These are phyloP conservation scores for Parasteatoda lunata DNA, from an alignment of 2,888 invertebrate genomes.

Conservation along the genomic window DNA sequence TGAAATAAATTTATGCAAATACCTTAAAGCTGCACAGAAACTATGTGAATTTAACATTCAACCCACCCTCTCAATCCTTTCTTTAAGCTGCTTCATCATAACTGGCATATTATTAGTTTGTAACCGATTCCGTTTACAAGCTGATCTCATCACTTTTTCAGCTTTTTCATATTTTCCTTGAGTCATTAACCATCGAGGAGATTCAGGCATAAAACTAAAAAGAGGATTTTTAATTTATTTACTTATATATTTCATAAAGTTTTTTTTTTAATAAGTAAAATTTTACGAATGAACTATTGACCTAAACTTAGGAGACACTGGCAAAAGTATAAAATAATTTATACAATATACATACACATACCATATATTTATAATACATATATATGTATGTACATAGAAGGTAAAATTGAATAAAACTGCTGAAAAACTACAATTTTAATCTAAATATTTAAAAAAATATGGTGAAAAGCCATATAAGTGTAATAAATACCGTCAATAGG, in stretches of 20 bases:
- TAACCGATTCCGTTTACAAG: constrained; percentile 77
- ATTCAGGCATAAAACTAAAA: constrained; percentile 87
- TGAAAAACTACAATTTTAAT: background rate
- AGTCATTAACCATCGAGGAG: constrained; percentile 90
- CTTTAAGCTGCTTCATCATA: constrained; percentile 55
- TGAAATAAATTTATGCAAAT: background rate
- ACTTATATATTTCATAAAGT: too few species aligned
- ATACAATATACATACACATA: too few species aligned
- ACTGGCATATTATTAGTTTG: constrained; percentile 44
- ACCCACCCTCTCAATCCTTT: constrained; percentile 59
- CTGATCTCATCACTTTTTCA: constrained; percentile 78
- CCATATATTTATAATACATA: too few species aligned
- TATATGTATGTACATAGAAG: background rate
- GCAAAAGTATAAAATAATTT: too few species aligned
- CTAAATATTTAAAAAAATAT: too few species aligned
- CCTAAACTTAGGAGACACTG: too few species aligned
- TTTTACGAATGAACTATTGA: too few species aligned
- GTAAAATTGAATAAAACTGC: background rate
- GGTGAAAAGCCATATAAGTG: too few species aligned
- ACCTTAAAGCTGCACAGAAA: background rate
- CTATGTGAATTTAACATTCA: background rate
- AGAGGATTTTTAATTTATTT: background rate
- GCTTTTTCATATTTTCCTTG: constrained; percentile 85
- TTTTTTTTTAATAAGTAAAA: too few species aligned
- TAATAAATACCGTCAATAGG: too few species aligned